phyloP scores from a whole-genome alignment of 2,113 vertebrate genomes.

The Leuciscus idus region DNA sequence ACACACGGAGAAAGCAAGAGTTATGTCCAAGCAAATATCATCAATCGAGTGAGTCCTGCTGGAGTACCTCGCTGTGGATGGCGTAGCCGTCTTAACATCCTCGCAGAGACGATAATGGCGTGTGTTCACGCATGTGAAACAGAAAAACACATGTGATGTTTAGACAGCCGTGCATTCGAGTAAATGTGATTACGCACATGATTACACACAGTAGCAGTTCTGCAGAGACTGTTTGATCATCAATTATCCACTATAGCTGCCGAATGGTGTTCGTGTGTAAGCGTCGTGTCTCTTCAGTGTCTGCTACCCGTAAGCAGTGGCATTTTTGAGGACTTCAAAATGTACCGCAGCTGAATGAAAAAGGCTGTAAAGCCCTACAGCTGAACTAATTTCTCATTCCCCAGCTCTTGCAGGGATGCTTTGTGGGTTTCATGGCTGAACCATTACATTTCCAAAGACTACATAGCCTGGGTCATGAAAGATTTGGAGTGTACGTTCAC shows the following conservation, averaged over 20 bases:
- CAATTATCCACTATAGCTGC: not conserved
- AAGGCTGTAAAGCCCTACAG: not conserved
- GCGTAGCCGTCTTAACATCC: not conserved
- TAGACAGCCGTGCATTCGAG: not conserved
- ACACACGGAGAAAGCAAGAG: conserved; percentile 21
- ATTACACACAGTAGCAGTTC: not conserved
- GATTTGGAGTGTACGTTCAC: not conserved
- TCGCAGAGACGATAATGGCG: not conserved
- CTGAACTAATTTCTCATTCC: not conserved
- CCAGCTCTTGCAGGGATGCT: not conserved
- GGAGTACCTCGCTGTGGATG: not conserved
- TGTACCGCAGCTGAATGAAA: not conserved
- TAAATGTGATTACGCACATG: not conserved
- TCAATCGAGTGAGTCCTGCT: not conserved
- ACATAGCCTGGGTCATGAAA: not conserved
- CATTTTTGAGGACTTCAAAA: not conserved
- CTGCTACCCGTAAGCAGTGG: not conserved
- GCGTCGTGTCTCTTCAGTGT: not conserved
- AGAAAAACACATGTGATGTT: not conserved
- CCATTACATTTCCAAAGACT: not conserved
- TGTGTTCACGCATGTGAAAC: not conserved
- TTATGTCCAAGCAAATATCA: not conserved
- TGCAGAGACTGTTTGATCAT: not conserved
- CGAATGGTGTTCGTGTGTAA: not conserved
- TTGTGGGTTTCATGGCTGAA: not conserved